Percentiles rank a stretch among this genome's conserved stretches.
Evolutionary conservation across 2,888 invertebrate genomes (phyloP).

Genomic region (Sminthurides aquaticus): DNA sequence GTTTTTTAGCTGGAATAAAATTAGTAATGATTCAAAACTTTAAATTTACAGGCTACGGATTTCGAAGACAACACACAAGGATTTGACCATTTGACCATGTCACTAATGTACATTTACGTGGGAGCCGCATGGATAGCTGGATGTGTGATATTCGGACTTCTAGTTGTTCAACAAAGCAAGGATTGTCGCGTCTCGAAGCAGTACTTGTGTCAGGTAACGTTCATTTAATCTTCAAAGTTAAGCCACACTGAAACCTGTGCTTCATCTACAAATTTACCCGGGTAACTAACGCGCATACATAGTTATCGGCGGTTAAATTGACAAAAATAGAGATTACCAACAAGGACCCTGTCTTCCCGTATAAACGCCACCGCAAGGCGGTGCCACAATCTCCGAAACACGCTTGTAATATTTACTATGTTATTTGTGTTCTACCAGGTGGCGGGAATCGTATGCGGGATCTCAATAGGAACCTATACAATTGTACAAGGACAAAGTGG

Average conservation of each 20-base stretch:
- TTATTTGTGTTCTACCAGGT: no score
- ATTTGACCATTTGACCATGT: constrained; percentile 18
- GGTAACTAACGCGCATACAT: no score
- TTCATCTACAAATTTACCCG: no score
- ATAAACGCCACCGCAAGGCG: no score
- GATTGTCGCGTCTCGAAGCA: constrained; percentile 79
- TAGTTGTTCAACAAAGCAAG: constrained; percentile 73
- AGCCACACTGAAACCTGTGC: no score
- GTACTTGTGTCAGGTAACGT: constrained; percentile 59
- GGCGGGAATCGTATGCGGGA: constrained; percentile 67
- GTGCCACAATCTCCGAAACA: no score
- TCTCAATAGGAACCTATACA: constrained; percentile 68
- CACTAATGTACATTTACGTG: constrained; percentile 53
- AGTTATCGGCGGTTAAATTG: no score
- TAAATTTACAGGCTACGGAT: not conserved
- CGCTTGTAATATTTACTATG: not conserved
- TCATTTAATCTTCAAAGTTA: no score
- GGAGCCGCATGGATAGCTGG: constrained; percentile 78
- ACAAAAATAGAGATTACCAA: no score
- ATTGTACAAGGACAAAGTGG: constrained; percentile 60
- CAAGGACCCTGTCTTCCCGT: no score
- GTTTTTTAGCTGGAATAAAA: no score
- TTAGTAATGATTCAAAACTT: no score
- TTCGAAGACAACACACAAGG: not conserved
- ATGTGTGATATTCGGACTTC: constrained; percentile 68